Conservation (phyloP, 2,888 invertebrate species). For the Eupithecia subumbrata region DNA sequence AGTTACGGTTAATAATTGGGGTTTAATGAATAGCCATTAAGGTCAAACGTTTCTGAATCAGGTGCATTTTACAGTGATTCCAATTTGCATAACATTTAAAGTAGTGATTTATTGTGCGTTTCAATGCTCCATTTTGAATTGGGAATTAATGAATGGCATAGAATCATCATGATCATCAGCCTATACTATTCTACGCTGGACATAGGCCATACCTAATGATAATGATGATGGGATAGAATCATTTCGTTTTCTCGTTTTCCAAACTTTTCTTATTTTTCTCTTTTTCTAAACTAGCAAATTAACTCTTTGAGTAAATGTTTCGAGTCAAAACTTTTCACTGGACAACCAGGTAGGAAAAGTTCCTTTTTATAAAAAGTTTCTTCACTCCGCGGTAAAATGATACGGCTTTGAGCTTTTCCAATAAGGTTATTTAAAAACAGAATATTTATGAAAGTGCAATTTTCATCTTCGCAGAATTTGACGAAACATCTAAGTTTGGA, state of each 20-base stretch:
- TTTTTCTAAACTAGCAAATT: background rate
- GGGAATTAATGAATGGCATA: background rate
- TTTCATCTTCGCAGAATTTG: background rate
- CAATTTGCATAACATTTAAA: slow-evolving; percentile 10
- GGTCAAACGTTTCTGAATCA: slow-evolving; percentile 33
- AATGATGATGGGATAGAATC: no score
- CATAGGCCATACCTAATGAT: background rate
- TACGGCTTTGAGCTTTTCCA: background rate
- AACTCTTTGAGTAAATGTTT: background rate
- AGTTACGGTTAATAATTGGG: slow-evolving; percentile 57
- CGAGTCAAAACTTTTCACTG: background rate
- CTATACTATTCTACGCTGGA: background rate
- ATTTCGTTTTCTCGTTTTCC: no score
- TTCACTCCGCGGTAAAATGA: background rate
- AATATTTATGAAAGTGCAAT: background rate
- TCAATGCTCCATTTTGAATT: slow-evolving; percentile 2
- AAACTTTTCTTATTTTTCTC: background rate
- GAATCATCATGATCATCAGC: background rate
- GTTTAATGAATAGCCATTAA: slow-evolving; percentile 48
- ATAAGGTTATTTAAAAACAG: background rate
- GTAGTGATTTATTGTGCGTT: slow-evolving; percentile 3
- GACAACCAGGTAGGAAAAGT: background rate
- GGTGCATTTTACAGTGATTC: slow-evolving; percentile 15
- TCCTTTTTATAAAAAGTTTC: background rate
- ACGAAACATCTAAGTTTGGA: background rate